Conservation (phyloP, 2,113 vertebrate species). For the Dipodomys ordii region DNA sequence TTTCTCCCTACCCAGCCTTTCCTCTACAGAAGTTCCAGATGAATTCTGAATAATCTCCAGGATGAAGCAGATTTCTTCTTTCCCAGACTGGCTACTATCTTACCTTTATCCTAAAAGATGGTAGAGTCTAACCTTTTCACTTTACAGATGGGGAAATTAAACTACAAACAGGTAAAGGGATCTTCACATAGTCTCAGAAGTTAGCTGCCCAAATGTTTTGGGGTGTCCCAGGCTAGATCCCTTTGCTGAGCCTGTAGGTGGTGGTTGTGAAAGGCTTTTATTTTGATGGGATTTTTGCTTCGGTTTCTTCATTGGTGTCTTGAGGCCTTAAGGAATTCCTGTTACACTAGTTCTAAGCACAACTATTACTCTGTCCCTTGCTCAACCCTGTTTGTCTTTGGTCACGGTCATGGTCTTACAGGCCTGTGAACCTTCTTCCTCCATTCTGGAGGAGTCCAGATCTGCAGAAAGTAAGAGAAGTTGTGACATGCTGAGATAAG, state of each 20-base stretch:
- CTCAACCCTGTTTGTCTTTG: constrained; percentile 45
- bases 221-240: neutral
- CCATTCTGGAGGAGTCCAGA: constrained; percentile 10
- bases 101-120: constrained; percentile 43
- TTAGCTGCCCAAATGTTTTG: neutral
- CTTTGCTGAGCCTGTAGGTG: neutral
- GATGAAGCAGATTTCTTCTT: constrained; percentile 5
- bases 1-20: neutral
- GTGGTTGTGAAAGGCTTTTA: constrained; percentile 54
- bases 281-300: constrained; percentile 64
- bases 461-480: neutral
- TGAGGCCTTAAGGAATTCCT: constrained; percentile 27
- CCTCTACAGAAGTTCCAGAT: neutral
- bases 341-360: constrained; percentile 26
- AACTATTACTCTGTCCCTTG: neutral
- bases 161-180: constrained; percentile 16
- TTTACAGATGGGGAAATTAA: constrained; percentile 18
- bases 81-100: constrained; percentile 4
- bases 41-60: constrained; percentile 28
- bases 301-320: constrained; percentile 56
- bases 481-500: constrained; percentile 22
- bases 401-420: neutral
- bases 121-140: neutral
- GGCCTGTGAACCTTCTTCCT: neutral
- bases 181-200: constrained; percentile 20